These are phyloP conservation scores for Garra rufa DNA, from an alignment of 2,113 vertebrate genomes.

Conservation along the genomic window DNA sequence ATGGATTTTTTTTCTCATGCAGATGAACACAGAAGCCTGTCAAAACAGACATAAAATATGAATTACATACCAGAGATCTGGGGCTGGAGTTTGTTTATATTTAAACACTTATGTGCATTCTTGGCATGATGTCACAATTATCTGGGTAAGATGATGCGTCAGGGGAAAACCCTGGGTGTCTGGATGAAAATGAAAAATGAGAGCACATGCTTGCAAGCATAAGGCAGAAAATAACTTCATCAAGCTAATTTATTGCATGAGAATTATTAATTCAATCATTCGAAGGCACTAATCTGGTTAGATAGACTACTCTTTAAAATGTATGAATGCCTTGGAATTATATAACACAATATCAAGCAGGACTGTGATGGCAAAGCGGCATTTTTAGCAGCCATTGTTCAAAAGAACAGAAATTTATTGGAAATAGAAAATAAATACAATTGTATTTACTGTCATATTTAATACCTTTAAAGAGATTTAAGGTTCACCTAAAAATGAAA, in stretches of 20 bases:
- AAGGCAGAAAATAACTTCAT: neutral
- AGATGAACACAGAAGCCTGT: constrained; percentile 39
- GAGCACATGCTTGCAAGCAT: neutral
- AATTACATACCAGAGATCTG: constrained; percentile 30
- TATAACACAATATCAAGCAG: neutral
- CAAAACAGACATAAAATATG: constrained; percentile 43
- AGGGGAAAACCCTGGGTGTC: constrained; percentile 12
- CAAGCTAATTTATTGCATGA: neutral
- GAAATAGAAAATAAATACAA: neutral
- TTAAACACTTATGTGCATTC: constrained; percentile 33
- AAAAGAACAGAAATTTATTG: neutral
- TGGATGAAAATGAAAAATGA: neutral
- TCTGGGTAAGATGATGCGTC: constrained; percentile 23
- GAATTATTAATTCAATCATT: neutral
- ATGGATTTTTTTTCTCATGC: neutral
- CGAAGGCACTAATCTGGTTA: neutral
- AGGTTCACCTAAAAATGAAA: no score
- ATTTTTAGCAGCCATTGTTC: neutral
- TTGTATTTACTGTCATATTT: neutral
- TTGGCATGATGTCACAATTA: constrained; percentile 22
- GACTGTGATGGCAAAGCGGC: neutral
- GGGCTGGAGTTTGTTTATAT: constrained; percentile 27
- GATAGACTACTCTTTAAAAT: neutral
- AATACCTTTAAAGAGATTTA: no score
- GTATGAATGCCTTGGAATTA: neutral